Conservation (phyloP, 2,888 invertebrate species). For the Phymatocera aterrima region DNA sequence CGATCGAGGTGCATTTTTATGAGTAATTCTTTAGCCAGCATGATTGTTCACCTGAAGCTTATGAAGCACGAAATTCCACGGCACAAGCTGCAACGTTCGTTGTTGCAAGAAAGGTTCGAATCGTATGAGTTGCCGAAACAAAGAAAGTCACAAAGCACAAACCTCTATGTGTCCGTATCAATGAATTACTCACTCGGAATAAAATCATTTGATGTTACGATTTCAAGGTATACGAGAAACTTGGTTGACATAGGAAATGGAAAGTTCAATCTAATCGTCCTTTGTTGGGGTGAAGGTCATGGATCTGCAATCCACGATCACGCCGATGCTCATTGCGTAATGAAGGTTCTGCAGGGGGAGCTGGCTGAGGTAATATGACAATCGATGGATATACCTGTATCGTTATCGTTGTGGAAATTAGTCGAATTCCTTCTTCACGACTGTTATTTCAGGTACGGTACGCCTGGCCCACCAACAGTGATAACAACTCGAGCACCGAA, state of each 20-base stretch:
- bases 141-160: no score
- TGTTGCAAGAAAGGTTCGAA: no score
- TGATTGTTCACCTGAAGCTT: no score
- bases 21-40: neutral
- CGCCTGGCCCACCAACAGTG: slow-evolving; percentile 84
- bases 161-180: no score
- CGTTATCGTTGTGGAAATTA: neutral
- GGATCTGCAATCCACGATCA: slow-evolving; percentile 98
- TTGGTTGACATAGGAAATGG: slow-evolving; percentile 97
- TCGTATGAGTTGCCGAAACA: no score
- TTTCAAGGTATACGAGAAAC: slow-evolving; percentile 93
- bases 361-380: slow-evolving; percentile 88
- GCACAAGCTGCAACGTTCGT: no score
- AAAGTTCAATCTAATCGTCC: slow-evolving; percentile 96
- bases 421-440: neutral
- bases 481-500: slow-evolving; percentile 62
- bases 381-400: slow-evolving; percentile 63
- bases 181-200: neutral
- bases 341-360: slow-evolving; percentile 93
- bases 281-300: slow-evolving; percentile 99
- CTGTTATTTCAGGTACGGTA: slow-evolving; percentile 76
- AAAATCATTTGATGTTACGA: neutral
- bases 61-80: no score
- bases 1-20: neutral
- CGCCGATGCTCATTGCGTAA: slow-evolving; percentile 96